Evolutionary conservation across 2,113 vertebrate species (phyloP), one percentile per base, ranked within the genome.

Genomic region (Psittacara wagleri): DNA sequence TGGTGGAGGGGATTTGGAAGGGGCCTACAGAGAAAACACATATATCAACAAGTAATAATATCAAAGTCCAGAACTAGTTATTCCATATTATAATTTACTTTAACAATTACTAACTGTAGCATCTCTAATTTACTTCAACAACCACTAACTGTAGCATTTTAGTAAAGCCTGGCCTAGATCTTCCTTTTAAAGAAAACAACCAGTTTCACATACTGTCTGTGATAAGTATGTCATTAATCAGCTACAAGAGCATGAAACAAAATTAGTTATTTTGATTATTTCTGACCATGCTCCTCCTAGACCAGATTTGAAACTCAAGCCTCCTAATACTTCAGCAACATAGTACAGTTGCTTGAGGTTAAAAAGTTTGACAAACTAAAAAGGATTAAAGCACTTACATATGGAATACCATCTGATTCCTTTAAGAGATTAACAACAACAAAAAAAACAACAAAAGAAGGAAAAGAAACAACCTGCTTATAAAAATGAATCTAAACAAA

Each of bases 1-100:
- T 84, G 97, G 72, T 43, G 94, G 55, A 88, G 95, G 80, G 54
- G 82, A 86, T n/a, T 28, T 97, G 61, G 95, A 94, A 67, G 91
- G 43, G 43, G 76, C 92, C 98, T 98, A 90, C 27, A 92, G 51
- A 94, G 62, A 86, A 61, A 97, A 48, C 28, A 82, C 5, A 64
- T 23, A 20, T 22, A 89, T 97, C 77, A 97, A 81, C 29, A 95
- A 88, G 9, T 12, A 64, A 39, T 15, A 73, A 14, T 22, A 55
- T 10, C 35, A 70, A 54, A 46, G 11, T 76, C 15, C 48, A 66
- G 35, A 92, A 81, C 13, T 62, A 69, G 64, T 54, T 76, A 46
- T 82, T 86, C 31, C 13, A 0, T 27, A 75, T n/a, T 23, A 63
- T 39, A 17, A 63, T 77, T 90, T 62, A 76, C n/a, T 78, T 88